phyloP scores from a whole-genome alignment of 2,797 vertebrate genomes.

The Mormyrops boulengeri region DNA sequence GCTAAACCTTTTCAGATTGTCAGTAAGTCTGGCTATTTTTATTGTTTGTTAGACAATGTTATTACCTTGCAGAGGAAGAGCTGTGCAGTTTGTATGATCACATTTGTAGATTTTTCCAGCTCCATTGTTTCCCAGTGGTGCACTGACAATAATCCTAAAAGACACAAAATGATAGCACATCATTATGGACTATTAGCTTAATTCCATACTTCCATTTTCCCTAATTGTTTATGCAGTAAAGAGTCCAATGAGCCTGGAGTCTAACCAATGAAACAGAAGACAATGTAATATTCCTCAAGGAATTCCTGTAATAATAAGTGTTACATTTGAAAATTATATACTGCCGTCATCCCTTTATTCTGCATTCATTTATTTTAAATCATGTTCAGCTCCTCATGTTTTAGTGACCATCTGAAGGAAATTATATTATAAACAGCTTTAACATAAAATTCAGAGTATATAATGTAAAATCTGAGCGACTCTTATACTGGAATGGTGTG shows the following conservation, averaged over 20 bases:
- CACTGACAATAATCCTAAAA: conserved; percentile 61
- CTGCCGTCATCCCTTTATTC: neutral
- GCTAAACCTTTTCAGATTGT: neutral
- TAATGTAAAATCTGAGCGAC: neutral
- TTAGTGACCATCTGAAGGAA: neutral
- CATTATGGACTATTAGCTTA: neutral
- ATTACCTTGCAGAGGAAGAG: conserved; percentile 28
- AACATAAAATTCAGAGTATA: neutral
- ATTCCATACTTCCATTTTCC: neutral
- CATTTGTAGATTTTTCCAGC: conserved; percentile 53
- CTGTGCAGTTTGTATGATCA: conserved; percentile 33
- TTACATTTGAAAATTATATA: no score
- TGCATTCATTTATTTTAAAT: neutral
- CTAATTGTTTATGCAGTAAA: neutral
- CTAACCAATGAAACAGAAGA: neutral
- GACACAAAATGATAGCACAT: neutral
- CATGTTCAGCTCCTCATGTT: neutral
- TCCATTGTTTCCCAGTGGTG: conserved; percentile 56
- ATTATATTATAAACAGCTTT: neutral
- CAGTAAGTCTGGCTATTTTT: neutral
- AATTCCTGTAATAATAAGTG: neutral
- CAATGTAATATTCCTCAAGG: neutral
- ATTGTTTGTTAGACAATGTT: neutral
- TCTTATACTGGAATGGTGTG: neutral
- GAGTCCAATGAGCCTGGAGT: neutral